Conservation (phyloP, 1,140 invertebrate genomes). For the Drosophila pectinifera region DNA sequence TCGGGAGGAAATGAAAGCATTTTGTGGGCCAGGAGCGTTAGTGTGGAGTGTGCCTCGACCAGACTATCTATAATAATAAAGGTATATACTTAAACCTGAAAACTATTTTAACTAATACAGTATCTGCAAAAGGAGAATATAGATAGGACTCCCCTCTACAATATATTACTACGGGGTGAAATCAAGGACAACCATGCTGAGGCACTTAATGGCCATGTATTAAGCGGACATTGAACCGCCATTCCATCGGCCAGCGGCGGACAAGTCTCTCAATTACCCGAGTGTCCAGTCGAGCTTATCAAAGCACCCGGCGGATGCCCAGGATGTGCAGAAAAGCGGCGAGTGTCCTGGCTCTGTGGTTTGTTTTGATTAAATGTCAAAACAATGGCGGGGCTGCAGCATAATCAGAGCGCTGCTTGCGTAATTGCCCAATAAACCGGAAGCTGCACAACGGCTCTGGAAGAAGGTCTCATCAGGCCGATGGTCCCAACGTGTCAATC, state of each 20-base stretch:
- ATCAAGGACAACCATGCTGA: too few species aligned
- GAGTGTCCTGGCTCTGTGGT: slow-evolving; percentile 32
- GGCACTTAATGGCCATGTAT: slow-evolving; percentile 3
- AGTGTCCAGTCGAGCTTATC: slow-evolving; percentile 76
- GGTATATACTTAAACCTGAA: background rate
- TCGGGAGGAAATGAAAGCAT: slow-evolving; percentile 41
- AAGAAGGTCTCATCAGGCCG: background rate
- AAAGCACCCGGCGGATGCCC: slow-evolving; percentile 12
- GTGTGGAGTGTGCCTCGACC: too few species aligned
- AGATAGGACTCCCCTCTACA: too few species aligned
- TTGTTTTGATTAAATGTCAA: slow-evolving; percentile 78
- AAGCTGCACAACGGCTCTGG: slow-evolving; percentile 41
- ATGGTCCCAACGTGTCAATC: slow-evolving; percentile 3
- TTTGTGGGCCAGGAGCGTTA: slow-evolving; percentile 5
- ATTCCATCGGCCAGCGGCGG: slow-evolving; percentile 11
- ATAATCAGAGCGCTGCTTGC: slow-evolving; percentile 72
- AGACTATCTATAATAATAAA: background rate
- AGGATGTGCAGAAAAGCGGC: slow-evolving; percentile 12
- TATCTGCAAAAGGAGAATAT: too few species aligned
- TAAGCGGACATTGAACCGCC: slow-evolving; percentile 65
- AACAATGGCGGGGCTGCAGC: slow-evolving; percentile 72
- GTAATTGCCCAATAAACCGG: slow-evolving; percentile 79
- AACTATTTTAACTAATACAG: background rate
- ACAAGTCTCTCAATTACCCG: slow-evolving; percentile 73
- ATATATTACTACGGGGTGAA: background rate